phyloP scores from a whole-genome alignment of 2,888 invertebrate genomes.

The Noctua pronuba region DNA sequence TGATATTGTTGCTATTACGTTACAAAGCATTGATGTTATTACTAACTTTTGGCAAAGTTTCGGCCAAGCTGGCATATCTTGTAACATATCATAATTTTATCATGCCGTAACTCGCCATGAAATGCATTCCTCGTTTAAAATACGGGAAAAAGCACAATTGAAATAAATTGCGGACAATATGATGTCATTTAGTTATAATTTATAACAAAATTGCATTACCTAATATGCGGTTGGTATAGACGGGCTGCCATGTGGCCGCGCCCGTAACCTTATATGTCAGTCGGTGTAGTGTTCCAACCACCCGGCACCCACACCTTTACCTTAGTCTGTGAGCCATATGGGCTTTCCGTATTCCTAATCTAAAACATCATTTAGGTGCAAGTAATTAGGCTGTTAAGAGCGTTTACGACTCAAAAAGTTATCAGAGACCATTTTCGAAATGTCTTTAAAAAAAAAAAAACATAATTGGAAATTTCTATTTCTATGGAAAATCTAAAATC shows the following conservation, averaged over 20 bases:
- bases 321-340: constrained; percentile 32
- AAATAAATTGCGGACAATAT: constrained; percentile 53
- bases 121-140: constrained; percentile 21
- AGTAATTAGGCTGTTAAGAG: not conserved
- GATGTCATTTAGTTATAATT: constrained; percentile 54
- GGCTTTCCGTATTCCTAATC: constrained; percentile 18
- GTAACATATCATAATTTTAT: constrained; percentile 49
- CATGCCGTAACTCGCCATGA: constrained; percentile 35
- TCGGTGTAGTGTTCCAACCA: constrained; percentile 56
- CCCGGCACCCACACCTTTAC: constrained; percentile 50
- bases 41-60: constrained; percentile 15
- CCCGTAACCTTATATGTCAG: constrained; percentile 55
- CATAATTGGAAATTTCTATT: no score
- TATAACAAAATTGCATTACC: constrained; percentile 50
- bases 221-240: constrained; percentile 53
- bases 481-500: no score
- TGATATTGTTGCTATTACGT: not conserved
- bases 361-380: constrained; percentile 1
- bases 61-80: constrained; percentile 38
- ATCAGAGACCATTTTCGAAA: no score
- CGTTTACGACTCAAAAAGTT: no score
- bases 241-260: constrained; percentile 40
- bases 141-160: constrained; percentile 28
- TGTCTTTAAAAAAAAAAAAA: no score
- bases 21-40: constrained; percentile 2